Base-by-base conservation (phyloP, 2,113 vertebrate genomes). In the Bos indicus region DNA sequence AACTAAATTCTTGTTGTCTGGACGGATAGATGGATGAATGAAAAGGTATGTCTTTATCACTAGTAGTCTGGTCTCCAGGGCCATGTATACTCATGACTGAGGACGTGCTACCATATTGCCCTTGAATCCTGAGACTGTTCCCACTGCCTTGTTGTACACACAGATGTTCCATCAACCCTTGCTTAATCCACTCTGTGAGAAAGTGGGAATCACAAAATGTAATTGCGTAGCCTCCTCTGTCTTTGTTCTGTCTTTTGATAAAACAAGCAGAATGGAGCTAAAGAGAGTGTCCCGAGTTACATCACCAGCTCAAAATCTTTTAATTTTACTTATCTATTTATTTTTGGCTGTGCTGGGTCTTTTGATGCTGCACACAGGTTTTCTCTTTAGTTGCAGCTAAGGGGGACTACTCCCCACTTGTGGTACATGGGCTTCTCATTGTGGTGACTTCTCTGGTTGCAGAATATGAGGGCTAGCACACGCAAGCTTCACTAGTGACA, bases 381-480 rank as follows among this genome's bases (percentile, higher is more conserved):
- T 74, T 74, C 67, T 74, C 21, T 40, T 40, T 74, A 40, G 67
- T 71, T 71, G 36, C 36, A 74, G 19, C 36, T 74, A 2, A 25
- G 19, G 67, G 0, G 19, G 21, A 40, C 67, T 74, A 40, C 67
- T 74, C 10, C 10, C 10, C 21, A 25, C 10, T 40, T 74, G 1
- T 40, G 10, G 67, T 74, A 40, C 67, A 40, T 0, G 0, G 67
- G n/a, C n/a, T 25, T 74, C n/a, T 74, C 19, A 23, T 23, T 71
- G 67, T 40, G 19, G 10, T 23, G 67, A 74, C 10, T 23, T 40
- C 36, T 74, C n/a, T 40, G n/a, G 19, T 74, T 40, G n/a, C 36
- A 23, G n/a, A 40, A 74, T 40, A 12, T 0, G 2, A 40, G 19
- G 67, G 67, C 19, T 74, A 74, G 67, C 0, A 1, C 19, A 13